phyloP scores from a whole-genome alignment of 1,140 invertebrate genomes.

The Drosophila takahashii region DNA sequence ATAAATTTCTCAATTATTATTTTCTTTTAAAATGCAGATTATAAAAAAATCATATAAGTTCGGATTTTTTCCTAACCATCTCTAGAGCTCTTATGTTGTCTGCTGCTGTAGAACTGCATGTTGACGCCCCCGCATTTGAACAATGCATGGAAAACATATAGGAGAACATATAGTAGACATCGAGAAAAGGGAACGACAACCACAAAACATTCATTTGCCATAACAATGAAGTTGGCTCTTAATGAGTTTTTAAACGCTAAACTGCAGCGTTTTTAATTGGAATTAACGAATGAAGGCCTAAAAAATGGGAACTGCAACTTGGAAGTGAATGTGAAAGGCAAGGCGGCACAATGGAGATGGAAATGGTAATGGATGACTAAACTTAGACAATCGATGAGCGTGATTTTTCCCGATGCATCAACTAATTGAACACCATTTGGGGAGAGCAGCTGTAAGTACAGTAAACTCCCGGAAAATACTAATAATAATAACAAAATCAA shows the following conservation, averaged over 20 bases:
- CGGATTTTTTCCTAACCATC: too few relatives aligned
- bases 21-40: too few relatives aligned
- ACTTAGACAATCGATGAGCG: conserved; percentile 15
- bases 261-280: conserved; percentile 43
- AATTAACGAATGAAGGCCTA: conserved; percentile 15
- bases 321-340: background rate
- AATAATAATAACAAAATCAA: too few relatives aligned
- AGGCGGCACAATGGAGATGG: background rate
- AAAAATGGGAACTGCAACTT: conserved; percentile 9
- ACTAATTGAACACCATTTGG: background rate
- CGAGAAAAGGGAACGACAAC: conserved; percentile 9
- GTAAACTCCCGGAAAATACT: background rate
- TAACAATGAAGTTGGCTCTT: conserved; percentile 40
- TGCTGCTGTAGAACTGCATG: conserved; percentile 7
- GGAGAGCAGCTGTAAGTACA: background rate
- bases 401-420: background rate
- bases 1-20: too few relatives aligned
- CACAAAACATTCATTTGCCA: conserved; percentile 32
- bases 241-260: conserved; percentile 56
- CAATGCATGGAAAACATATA: conserved; percentile 16
- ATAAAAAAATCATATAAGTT: too few relatives aligned
- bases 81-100: background rate
- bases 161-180: conserved; percentile 8
- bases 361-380: conserved; percentile 12
- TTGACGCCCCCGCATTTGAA: conserved; percentile 23